phyloP scores from a whole-genome alignment of 53 echinoderm and acorn worm genomes.

The Astropecten irregularis region DNA sequence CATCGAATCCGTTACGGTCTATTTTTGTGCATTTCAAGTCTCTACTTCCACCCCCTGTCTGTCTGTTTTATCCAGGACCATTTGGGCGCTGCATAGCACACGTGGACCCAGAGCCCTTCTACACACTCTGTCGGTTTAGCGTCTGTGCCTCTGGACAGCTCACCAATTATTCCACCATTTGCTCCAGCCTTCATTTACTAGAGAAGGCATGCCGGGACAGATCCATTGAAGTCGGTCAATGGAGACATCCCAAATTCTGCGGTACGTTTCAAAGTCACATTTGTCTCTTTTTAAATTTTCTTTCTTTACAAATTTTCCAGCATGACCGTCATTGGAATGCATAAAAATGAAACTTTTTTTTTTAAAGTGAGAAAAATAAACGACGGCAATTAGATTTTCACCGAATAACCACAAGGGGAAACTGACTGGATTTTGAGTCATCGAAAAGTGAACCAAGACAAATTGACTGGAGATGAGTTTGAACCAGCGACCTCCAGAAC shows the following conservation, averaged over 20 bases:
- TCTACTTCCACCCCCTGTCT: no score
- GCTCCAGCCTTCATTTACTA: constrained; percentile 47
- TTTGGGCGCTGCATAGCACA: constrained; percentile 49
- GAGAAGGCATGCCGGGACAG: constrained; percentile 48
- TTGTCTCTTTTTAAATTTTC: not conserved
- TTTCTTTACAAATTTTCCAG: no score
- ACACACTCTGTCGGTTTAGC: constrained; percentile 47
- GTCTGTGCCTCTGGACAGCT: constrained; percentile 40
- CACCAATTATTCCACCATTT: not conserved
- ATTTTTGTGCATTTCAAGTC: no score
- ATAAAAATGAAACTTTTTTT: no score
- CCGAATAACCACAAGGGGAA: no score
- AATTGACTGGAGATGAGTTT: no score
- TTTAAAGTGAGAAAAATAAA: no score
- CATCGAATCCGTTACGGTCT: not conserved
- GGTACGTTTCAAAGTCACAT: constrained; percentile 40
- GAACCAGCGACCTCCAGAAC: no score
- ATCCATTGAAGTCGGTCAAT: constrained; percentile 25
- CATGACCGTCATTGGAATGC: no score
- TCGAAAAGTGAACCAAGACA: no score
- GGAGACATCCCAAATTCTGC: constrained; percentile 64
- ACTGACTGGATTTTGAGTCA: no score
- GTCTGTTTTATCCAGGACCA: constrained; percentile 66
- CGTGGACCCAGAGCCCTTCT: constrained; percentile 41
- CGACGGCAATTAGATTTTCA: no score